Evolutionary conservation across 2,888 invertebrate genomes (phyloP).

Genomic region (Punctoribates punctum): DNA sequence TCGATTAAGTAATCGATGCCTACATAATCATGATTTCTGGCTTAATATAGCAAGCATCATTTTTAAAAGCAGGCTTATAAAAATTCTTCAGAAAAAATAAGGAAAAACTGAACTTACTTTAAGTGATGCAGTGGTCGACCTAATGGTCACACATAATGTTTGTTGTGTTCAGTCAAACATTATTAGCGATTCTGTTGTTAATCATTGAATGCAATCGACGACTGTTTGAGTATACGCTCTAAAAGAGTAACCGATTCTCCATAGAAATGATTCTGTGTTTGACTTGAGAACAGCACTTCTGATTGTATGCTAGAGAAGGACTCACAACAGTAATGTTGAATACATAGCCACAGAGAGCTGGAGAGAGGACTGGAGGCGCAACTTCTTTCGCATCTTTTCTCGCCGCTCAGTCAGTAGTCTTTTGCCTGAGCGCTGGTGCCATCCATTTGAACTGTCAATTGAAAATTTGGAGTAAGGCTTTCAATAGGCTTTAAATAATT

Average conservation of each 20-base stretch:
- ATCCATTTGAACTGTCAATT: not conserved
- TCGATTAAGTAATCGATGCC: no score
- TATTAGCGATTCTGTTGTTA: not conserved
- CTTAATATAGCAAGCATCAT: no score
- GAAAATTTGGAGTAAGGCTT: not conserved
- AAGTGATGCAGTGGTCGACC: not conserved
- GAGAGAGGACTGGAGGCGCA: conserved; percentile 28
- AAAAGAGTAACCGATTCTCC: conserved; percentile 3
- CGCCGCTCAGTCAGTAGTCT: not conserved
- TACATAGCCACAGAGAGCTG: not conserved
- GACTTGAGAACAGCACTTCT: not conserved
- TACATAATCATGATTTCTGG: no score
- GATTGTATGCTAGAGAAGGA: not conserved
- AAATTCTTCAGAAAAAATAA: not conserved
- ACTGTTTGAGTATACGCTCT: not conserved
- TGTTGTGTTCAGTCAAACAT: not conserved
- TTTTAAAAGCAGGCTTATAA: not conserved
- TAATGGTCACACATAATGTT: not conserved
- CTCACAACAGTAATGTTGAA: not conserved
- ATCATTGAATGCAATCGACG: not conserved
- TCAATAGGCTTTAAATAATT: not conserved
- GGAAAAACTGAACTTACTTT: not conserved
- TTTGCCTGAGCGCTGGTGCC: conserved; percentile 5
- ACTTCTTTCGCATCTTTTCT: conserved; percentile 36
- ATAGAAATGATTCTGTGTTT: not conserved